A percentile compares a stretch with the other conserved stretches of the same genome.
Conservation (phyloP, 2,797 vertebrate genomes). For the Malacoctenus gilli region DNA sequence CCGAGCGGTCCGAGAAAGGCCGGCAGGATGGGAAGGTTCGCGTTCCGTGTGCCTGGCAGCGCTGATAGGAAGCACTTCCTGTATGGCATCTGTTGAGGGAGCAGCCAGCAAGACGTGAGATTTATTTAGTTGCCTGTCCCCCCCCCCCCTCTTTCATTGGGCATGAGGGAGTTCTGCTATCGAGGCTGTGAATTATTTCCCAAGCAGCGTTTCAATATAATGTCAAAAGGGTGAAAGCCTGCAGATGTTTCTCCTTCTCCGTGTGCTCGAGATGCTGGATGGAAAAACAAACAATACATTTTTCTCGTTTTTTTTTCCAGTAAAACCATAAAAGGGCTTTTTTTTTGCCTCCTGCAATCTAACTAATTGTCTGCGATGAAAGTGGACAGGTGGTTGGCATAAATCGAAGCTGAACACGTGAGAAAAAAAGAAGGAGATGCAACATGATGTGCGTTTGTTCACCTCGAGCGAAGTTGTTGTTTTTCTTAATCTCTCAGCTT, state of each 20-base stretch:
- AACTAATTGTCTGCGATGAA: slow-evolving; percentile 48
- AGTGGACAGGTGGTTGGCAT: slow-evolving; percentile 22
- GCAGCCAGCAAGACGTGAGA: slow-evolving; percentile 57
- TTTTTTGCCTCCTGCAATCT: slow-evolving; percentile 45
- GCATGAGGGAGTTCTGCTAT: slow-evolving; percentile 68
- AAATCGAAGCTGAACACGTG: too few species aligned
- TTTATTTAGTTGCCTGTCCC: slow-evolving; percentile 58
- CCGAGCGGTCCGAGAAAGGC: too few species aligned
- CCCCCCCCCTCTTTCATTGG: slow-evolving; percentile 60
- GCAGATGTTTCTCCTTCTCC: slow-evolving; percentile 60
- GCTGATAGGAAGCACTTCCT: slow-evolving; percentile 62
- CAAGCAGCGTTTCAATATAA: slow-evolving; percentile 64
- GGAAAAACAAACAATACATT: slow-evolving; percentile 73
- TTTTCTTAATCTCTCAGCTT: too few species aligned
- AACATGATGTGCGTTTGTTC: too few species aligned
- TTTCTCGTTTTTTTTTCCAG: slow-evolving; percentile 37
- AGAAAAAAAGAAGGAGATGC: too few species aligned
- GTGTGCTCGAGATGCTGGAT: slow-evolving; percentile 60
- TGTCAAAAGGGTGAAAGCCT: slow-evolving; percentile 67
- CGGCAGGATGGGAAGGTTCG: slow-evolving; percentile 16
- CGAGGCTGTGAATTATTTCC: slow-evolving; percentile 63
- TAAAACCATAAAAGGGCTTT: slow-evolving; percentile 51
- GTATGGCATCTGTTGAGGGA: slow-evolving; percentile 62
- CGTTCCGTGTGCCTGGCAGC: slow-evolving; percentile 36
- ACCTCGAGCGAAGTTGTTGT: too few species aligned